These are phyloP conservation scores for Polydesmus complanatus DNA, from an alignment of 2,888 invertebrate genomes.

Conservation along the genomic window DNA sequence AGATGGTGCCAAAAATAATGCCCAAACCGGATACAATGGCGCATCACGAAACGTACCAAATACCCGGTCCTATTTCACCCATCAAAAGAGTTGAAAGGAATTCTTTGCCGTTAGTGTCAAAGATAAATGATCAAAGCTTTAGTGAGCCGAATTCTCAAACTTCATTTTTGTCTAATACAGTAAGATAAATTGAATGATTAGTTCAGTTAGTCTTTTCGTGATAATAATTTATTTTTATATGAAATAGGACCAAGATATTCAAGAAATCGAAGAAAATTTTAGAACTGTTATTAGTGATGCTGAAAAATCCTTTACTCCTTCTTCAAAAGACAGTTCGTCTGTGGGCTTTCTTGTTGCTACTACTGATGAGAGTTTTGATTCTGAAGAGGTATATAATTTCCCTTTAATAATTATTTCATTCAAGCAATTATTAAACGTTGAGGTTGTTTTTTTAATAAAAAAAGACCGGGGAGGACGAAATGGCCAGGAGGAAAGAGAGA, in stretches of 20 bases:
- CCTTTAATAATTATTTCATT: background rate
- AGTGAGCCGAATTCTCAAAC: too few species aligned
- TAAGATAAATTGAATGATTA: too few species aligned
- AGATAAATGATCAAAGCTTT: too few species aligned
- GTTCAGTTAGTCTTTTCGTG: background rate
- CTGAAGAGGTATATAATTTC: constrained; percentile 26
- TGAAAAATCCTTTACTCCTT: background rate
- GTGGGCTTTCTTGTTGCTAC: constrained; percentile 47
- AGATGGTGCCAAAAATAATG: constrained; percentile 19
- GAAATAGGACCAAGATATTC: background rate
- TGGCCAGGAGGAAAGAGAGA: constrained; percentile 82
- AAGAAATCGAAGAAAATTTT: background rate
- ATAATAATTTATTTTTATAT: background rate
- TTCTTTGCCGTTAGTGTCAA: background rate
- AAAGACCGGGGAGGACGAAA: constrained; percentile 71
- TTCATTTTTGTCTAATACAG: too few species aligned
- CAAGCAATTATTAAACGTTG: constrained; percentile 9
- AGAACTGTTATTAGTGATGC: background rate
- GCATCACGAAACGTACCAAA: constrained; percentile 18
- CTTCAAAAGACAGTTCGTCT: constrained; percentile 21
- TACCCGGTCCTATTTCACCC: constrained; percentile 7
- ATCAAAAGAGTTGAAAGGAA: background rate
- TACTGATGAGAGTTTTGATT: constrained; percentile 6
- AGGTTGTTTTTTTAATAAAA: constrained; percentile 2
- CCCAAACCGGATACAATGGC: constrained; percentile 13